Evolutionary conservation across 2,888 invertebrate species (phyloP), one percentile per base, ranked within the genome.

Genomic region (Nephrotoma guestfalica): DNA sequence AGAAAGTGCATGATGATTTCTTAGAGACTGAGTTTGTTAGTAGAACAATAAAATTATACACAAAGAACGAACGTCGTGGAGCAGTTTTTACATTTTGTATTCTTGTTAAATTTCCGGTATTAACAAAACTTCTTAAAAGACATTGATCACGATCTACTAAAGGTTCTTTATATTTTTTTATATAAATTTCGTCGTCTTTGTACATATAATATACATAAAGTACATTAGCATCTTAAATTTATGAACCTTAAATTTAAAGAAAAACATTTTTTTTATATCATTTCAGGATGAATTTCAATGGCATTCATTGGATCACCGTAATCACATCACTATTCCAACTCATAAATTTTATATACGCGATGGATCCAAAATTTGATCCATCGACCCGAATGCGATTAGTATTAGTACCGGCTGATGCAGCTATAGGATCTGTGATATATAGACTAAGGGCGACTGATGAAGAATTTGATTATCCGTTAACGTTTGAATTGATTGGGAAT

Each of bases 361-460:
- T 95, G 89, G 95, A 96, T 90, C 97, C 97, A 87, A 94, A 95
- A 90, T 96, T 97, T 93, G 97, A 97, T 92, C 94, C 96, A 87
- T 94, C 96, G 89, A 96, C 96, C 88, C 94, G 95, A 89, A 96
- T 97, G 95, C 93, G 95, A 89, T 93, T 96, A 88, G 95, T 97
- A 88, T 93, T 97, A 87, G 94, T 97, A 87, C 97, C 97, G 87
- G 94, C 96, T 86, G 97, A 97, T 91, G 96, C 96, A 86, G 94
- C 95, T 89, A 94, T 96, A 89, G 96, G 96, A 89, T 95, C 96
- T 87, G 95, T 97, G 90, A 95, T 98, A 91, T 97, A 97, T 93
- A 93, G 97, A 89, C 94, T 97, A 89, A 94, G 97, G 90, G 97
- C 97, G 88, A 96, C 96, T 88, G 97, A 97, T 91, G 95, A 96